phyloP scores from a whole-genome alignment of 2,113 vertebrate genomes.

The Tenebrosternarchus preto region DNA sequence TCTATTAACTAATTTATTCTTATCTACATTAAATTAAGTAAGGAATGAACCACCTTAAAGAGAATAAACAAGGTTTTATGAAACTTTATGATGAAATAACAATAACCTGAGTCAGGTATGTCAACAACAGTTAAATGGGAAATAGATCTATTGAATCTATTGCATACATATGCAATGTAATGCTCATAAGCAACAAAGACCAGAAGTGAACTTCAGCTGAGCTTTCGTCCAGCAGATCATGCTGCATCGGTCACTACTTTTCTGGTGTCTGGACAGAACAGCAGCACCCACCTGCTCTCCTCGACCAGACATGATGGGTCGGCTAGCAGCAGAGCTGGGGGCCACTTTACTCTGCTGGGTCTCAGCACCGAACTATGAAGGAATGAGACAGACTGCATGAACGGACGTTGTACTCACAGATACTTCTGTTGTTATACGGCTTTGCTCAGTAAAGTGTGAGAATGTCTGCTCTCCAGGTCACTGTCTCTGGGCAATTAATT shows the following conservation, averaged over 20 bases:
- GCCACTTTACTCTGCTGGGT: conserved; percentile 89
- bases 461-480: too few relatives aligned
- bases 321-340: conserved; percentile 81
- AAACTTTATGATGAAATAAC: too few relatives aligned
- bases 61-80: too few relatives aligned
- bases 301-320: conserved; percentile 78
- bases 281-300: conserved; percentile 75
- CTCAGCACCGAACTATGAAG: conserved; percentile 84
- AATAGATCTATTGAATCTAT: too few relatives aligned
- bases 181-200: background rate
- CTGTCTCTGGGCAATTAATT: background rate
- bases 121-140: too few relatives aligned
- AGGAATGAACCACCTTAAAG: too few relatives aligned
- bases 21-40: too few relatives aligned
- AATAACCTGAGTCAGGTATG: too few relatives aligned
- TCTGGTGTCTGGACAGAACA: background rate
- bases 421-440: too few relatives aligned
- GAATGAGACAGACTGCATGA: background rate
- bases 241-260: background rate
- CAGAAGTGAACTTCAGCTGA: background rate
- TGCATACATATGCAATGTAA: background rate
- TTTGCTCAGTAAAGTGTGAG: too few relatives aligned
- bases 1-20: too few relatives aligned
- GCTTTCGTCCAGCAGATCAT: background rate
- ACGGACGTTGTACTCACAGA: background rate